These are phyloP conservation scores for Argyrosomus japonicus DNA, from an alignment of 2,113 vertebrate genomes.

Conservation along the genomic window DNA sequence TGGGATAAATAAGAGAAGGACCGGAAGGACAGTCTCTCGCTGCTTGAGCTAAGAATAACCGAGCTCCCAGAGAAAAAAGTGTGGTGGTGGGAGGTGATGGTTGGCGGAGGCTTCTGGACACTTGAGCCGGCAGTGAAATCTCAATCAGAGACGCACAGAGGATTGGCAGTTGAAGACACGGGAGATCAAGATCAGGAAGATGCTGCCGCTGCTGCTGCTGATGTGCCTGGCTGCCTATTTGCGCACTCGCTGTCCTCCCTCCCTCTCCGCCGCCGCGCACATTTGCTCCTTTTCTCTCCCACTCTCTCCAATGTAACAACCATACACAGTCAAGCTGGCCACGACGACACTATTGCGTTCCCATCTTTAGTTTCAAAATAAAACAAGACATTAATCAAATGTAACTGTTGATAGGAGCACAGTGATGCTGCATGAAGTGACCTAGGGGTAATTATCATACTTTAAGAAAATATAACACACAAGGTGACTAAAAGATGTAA, in stretches of 20 bases:
- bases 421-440: not conserved
- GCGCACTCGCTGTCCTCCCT: slow-evolving; percentile 76
- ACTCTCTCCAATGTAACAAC: slow-evolving; percentile 70
- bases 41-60: slow-evolving; percentile 75
- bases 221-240: slow-evolving; percentile 73
- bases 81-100: slow-evolving; percentile 62
- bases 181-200: slow-evolving; percentile 66
- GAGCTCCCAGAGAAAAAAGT: slow-evolving; percentile 72
- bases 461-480: not conserved
- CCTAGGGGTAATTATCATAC: fast-evolving
- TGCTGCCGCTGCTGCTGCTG: slow-evolving; percentile 73
- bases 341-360: fast-evolving
- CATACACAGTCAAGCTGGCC: slow-evolving; percentile 40
- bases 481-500: not conserved
- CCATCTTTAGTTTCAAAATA: slow-evolving; percentile 60
- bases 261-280: slow-evolving; percentile 73
- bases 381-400: slow-evolving; percentile 21
- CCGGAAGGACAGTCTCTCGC: slow-evolving; percentile 73
- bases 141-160: slow-evolving; percentile 68
- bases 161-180: slow-evolving; percentile 69
- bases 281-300: slow-evolving; percentile 70
- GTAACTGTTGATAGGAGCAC: not conserved
- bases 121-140: slow-evolving; percentile 73
- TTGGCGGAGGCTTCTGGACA: slow-evolving; percentile 71
- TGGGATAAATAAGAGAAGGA: slow-evolving; percentile 77